Base-by-base conservation (phyloP, 2,797 vertebrate genomes). In the Enteromius argenteus region DNA sequence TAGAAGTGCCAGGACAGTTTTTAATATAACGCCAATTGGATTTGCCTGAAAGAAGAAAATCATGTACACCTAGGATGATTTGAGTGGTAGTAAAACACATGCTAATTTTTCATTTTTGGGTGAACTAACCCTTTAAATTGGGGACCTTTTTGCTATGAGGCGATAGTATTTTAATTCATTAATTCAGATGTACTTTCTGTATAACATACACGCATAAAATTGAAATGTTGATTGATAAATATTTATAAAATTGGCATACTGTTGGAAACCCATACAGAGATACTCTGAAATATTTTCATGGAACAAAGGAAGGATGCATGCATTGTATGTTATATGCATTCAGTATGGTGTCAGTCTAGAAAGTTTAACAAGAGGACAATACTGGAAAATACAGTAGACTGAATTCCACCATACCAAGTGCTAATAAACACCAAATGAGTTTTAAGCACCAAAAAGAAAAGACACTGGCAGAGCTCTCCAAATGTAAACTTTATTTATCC, bases 401-500 rank as follows among this genome's bases (percentile, higher is more conserved):
- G 32, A 51, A 49, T 6, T 56, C 30, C 11, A 37, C 32, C 19
- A 67, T 10, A 67, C 19, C 72, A 15, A 39, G 13, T 39, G n/a
- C 3, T 10, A 58, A 58, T 58, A 37, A 56, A 39, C 1, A 6
- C 1, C 19, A 37, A 75, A 58, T 15, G 14, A 56, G 11, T n/a
- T 74, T 53, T 75, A 56, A 58, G 32, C 13, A 60, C 14, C 53
- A 60, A 27, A 21, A 76, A 77, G 9, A 27, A 58, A 35, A 27
- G 14, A 60, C n/a, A 39, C 53, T 17, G 56, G 7, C 37, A 78
- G 37, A 60, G 5, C 76, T 64, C 37, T 64, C 15, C 27, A 64
- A 62, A 79, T 67, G 77, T 79, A 64, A 79, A 66, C 60, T 79
- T 79, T 79, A 79, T 79, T 79, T 32, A 51, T 37, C 42, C 77